phyloP scores from a whole-genome alignment of 2,888 invertebrate species.

The Microplitis manilae region DNA sequence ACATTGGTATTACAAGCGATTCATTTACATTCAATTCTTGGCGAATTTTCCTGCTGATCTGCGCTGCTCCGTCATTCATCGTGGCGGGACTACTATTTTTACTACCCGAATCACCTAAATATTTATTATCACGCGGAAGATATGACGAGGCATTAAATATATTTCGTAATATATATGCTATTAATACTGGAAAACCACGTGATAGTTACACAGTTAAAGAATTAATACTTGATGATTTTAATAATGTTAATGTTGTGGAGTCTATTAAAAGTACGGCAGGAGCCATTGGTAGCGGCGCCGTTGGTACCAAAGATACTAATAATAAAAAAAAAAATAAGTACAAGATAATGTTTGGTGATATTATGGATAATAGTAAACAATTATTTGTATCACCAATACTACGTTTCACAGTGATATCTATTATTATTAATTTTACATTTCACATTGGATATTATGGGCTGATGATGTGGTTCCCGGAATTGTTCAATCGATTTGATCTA shows the following conservation, averaged over 20 bases:
- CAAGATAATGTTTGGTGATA: conserved; percentile 82
- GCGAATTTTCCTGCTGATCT: conserved; percentile 91
- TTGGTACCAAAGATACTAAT: conserved; percentile 41
- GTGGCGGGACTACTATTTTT: conserved; percentile 87
- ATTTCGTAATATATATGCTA: conserved; percentile 85
- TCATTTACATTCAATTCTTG: conserved; percentile 90
- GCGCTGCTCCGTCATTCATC: conserved; percentile 90
- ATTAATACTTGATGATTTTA: conserved; percentile 67
- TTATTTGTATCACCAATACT: conserved; percentile 86
- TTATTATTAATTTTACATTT: conserved; percentile 92
- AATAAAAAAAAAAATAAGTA: conserved; percentile 74
- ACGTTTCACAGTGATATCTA: conserved; percentile 87
- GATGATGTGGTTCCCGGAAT: conserved; percentile 98
- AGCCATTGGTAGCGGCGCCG: neutral
- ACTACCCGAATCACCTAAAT: conserved; percentile 93
- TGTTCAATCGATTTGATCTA: conserved; percentile 92
- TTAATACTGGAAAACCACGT: conserved; percentile 84
- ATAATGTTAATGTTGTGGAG: conserved; percentile 51
- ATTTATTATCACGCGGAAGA: conserved; percentile 84
- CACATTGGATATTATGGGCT: conserved; percentile 96
- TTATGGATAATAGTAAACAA: conserved; percentile 86
- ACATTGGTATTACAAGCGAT: conserved; percentile 79
- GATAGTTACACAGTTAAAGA: conserved; percentile 81
- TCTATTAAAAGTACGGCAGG: conserved; percentile 53
- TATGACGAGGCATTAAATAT: conserved; percentile 87